Base-by-base conservation (phyloP, 2,797 vertebrate species). In the Oreortyx pictus region DNA sequence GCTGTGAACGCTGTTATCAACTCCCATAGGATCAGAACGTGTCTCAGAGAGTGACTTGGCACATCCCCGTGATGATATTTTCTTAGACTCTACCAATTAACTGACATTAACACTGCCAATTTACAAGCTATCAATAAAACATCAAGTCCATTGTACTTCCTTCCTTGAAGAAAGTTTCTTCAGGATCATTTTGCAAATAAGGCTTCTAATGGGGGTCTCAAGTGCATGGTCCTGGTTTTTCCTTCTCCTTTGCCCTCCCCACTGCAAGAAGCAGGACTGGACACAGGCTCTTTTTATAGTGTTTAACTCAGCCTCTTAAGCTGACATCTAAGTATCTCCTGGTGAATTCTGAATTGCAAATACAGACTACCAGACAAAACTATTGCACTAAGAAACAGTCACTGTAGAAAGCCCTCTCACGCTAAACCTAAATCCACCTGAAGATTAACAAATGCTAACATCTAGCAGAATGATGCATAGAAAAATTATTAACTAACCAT, bases 1-100 rank as follows among this genome's bases (percentile, higher is more conserved):
- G 54, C 20, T 86, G 47, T 2, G 5, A 18, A 47, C 0, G 0
- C 88, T 15, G 9, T 1, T 1, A 1, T 11, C 11, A 11, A 23
- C 33, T 46, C 46, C 67, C 31, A 8, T 1, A 22, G 44, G 17
- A 44, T 74, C 67, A 24, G 39, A 9, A 14, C 1, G 6, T n/a
- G 39, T 68, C 52, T n/a, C 41, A 29, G 43, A 12, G 46, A 1
- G 0, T 11, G 31, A 46, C 31, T 23, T 13, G 7, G 22, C 49
- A 27, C 19, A 72, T 43, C 47, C 37, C 35, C 20, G 16, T 33
- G 31, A 44, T 57, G 31, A 37, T 72, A 44, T 24, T 76, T 80
- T 37, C 27, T 37, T 31, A 59, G 33, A 31, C 29, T 67, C 43
- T 62, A 14, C 33, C 2, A 9, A 87, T 71, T 52, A 84, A 67